These are phyloP conservation scores for Brenthis daphne DNA, from an alignment of 2,888 invertebrate genomes.

Conservation along the genomic window DNA sequence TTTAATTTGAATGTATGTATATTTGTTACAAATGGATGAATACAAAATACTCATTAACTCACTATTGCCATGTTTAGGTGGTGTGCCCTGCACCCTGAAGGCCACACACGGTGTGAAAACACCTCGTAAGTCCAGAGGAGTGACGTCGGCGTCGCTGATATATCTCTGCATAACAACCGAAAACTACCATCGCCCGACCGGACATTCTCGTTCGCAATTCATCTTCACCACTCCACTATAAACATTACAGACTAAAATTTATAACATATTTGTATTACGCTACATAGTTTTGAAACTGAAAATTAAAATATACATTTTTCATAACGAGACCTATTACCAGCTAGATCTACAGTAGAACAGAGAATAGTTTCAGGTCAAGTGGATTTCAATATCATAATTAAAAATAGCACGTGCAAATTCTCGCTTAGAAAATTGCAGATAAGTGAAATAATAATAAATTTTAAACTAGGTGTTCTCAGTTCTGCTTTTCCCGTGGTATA, in stretches of 20 bases:
- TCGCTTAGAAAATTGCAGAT: too few species aligned
- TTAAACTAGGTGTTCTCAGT: too few species aligned
- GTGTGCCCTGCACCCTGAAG: slow-evolving; percentile 92
- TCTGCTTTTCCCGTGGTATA: too few species aligned
- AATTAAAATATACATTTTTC: too few species aligned
- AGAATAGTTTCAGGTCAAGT: too few species aligned
- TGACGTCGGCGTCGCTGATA: slow-evolving; percentile 77
- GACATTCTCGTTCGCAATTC: slow-evolving; percentile 89
- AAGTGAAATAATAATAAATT: too few species aligned
- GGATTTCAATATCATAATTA: too few species aligned
- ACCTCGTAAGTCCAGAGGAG: slow-evolving; percentile 78
- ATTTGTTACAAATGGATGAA: neutral
- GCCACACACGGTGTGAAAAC: slow-evolving; percentile 93
- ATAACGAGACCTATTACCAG: too few species aligned
- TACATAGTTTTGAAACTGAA: too few species aligned
- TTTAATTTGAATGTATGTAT: too few species aligned
- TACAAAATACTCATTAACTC: slow-evolving; percentile 50
- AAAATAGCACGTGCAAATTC: too few species aligned
- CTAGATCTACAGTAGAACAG: too few species aligned
- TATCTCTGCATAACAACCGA: slow-evolving; percentile 90
- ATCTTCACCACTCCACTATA: slow-evolving; percentile 92
- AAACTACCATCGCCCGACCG: slow-evolving; percentile 90
- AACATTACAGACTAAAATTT: neutral
- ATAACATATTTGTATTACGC: neutral
- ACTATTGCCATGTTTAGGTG: slow-evolving; percentile 85